phyloP scores from a whole-genome alignment of 2,113 vertebrate genomes.

The Ascaphus truei region DNA sequence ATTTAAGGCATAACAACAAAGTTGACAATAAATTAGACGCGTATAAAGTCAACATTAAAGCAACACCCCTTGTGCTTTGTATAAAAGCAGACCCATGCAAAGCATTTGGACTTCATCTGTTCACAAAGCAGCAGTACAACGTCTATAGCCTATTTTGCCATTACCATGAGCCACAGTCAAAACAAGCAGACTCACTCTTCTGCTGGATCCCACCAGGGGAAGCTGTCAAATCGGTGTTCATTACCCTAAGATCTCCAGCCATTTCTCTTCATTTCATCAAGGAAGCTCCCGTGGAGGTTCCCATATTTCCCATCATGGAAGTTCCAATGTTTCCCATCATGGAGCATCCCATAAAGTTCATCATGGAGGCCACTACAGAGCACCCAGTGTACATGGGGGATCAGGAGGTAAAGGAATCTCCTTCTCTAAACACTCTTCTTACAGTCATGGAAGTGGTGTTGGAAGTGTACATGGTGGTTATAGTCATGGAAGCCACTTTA shows the following conservation, averaged over 20 bases:
- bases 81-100: no score
- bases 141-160: no score
- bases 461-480: neutral
- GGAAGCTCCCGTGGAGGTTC: neutral
- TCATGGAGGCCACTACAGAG: constrained; percentile 51
- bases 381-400: constrained; percentile 77
- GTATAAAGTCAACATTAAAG: no score
- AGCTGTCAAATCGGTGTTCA: neutral
- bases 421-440: neutral
- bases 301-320: neutral
- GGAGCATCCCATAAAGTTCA: no score
- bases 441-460: neutral
- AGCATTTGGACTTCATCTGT: no score
- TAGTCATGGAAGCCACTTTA: neutral
- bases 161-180: neutral
- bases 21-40: no score
- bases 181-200: constrained; percentile 1
- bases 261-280: neutral
- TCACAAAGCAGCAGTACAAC: no score
- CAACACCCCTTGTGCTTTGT: no score
- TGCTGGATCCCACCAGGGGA: neutral
- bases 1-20: no score
- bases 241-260: neutral
- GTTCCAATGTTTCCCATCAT: no score
- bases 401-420: neutral